Conservation (phyloP, 2,888 invertebrate species). For the Epistrophe grossulariae region DNA sequence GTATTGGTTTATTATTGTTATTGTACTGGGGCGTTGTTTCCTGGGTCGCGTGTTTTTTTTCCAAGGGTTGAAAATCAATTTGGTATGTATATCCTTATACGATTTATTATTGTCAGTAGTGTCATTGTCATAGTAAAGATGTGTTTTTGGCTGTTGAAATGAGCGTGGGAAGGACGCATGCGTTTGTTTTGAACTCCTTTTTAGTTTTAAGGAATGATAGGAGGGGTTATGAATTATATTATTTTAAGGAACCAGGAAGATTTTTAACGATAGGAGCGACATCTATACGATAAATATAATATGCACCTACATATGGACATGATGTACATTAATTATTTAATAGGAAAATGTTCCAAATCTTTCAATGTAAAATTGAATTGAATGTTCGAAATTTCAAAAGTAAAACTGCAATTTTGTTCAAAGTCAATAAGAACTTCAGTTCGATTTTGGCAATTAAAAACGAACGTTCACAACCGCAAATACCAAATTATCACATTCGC, state of each 20-base stretch:
- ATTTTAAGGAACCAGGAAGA: not conserved
- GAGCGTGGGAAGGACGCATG: constrained; percentile 47
- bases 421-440: too few relatives aligned
- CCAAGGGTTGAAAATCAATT: constrained; percentile 61
- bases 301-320: too few relatives aligned
- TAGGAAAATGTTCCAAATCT: too few relatives aligned
- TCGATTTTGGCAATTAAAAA: too few relatives aligned
- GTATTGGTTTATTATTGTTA: constrained; percentile 70
- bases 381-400: too few relatives aligned
- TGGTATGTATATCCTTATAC: constrained; percentile 52
- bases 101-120: constrained; percentile 39
- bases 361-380: too few relatives aligned
- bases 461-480: too few relatives aligned
- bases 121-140: constrained; percentile 32
- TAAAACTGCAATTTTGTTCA: too few relatives aligned
- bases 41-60: constrained; percentile 34
- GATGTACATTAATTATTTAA: too few relatives aligned
- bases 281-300: not conserved
- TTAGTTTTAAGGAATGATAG: not conserved
- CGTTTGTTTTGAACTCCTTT: constrained; percentile 55
- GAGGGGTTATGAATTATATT: not conserved
- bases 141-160: not conserved
- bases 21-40: constrained; percentile 72
- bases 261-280: not conserved
- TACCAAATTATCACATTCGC: too few relatives aligned